phyloP scores from a whole-genome alignment of 2,797 vertebrate species.

The Mormyrus proboscirostris region DNA sequence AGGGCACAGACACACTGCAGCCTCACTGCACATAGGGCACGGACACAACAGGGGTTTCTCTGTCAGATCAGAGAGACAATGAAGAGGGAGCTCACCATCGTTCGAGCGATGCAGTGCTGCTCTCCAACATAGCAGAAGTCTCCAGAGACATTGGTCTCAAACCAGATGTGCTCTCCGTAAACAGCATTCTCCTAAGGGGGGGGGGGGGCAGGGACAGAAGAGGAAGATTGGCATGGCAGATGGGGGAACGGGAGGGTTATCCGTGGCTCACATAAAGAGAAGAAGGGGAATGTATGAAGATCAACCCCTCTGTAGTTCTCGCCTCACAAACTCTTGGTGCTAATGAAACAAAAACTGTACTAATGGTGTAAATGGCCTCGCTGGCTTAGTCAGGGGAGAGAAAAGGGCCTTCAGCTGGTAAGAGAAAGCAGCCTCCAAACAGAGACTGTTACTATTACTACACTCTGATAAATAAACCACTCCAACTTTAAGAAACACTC shows the following conservation, averaged over 20 bases:
- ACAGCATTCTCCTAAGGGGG: constrained; percentile 71
- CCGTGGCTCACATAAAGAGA: background rate
- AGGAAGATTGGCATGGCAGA: background rate
- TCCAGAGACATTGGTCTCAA: constrained; percentile 84
- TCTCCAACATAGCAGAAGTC: constrained; percentile 93
- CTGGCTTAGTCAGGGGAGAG: background rate
- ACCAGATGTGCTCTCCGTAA: constrained; percentile 92
- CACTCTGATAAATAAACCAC: background rate
- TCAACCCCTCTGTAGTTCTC: background rate
- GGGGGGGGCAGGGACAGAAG: background rate
- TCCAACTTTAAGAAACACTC: background rate
- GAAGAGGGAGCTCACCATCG: constrained; percentile 65
- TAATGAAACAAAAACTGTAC: background rate
- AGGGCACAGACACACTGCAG: background rate
- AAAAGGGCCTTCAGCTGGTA: background rate
- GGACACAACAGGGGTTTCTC: background rate
- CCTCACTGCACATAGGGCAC: background rate
- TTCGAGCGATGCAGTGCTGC: constrained; percentile 84
- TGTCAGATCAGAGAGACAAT: background rate
- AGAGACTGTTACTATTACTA: background rate
- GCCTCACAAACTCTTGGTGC: background rate
- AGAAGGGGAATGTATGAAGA: background rate
- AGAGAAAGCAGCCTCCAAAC: background rate
- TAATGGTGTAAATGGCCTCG: background rate
- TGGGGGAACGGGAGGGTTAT: background rate